Percentiles rank a stretch among this genome's conserved stretches.
Evolutionary conservation across 2,113 vertebrate genomes (phyloP).

Genomic region (Syngnathus typhle): DNA sequence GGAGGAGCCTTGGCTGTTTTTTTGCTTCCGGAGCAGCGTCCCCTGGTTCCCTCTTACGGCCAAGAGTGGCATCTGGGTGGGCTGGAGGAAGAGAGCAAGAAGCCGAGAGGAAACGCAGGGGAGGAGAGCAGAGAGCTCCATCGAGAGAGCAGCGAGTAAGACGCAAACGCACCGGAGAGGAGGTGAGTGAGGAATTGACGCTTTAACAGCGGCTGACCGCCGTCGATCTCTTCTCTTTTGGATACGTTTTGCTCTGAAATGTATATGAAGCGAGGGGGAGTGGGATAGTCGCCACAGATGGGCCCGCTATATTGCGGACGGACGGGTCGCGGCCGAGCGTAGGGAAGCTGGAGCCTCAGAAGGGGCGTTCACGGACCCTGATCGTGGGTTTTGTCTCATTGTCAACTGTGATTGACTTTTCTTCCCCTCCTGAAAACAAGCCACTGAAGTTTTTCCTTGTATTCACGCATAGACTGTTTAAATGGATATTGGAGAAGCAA

Average conservation of each 20-base stretch:
- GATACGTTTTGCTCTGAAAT: neutral
- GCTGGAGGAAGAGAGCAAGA: constrained; percentile 37
- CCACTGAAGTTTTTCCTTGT: neutral
- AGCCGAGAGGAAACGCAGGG: constrained; percentile 36
- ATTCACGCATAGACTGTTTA: neutral
- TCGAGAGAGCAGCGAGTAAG: constrained; percentile 32
- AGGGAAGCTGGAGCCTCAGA: constrained; percentile 36
- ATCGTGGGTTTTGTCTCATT: neutral
- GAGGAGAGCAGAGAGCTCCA: constrained; percentile 16
- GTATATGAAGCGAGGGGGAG: neutral
- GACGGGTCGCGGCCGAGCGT: constrained; percentile 21
- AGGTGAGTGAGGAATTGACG: constrained; percentile 52
- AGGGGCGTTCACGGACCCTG: constrained; percentile 16
- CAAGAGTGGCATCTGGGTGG: constrained; percentile 48
- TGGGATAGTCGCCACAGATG: constrained; percentile 1
- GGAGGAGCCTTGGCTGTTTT: constrained; percentile 20
- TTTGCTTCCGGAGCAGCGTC: constrained; percentile 61
- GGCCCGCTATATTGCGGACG: constrained; percentile 36
- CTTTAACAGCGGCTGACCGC: neutral
- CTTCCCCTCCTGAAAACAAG: neutral
- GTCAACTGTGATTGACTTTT: neutral
- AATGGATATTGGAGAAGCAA: neutral
- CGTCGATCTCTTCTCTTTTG: neutral
- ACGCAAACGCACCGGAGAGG: constrained; percentile 42
- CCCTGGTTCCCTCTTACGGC: constrained; percentile 43